Evolutionary conservation across 2,797 vertebrate genomes (phyloP), one percentile per base, ranked within the genome.

Genomic region (Loris lydekkerianus): DNA sequence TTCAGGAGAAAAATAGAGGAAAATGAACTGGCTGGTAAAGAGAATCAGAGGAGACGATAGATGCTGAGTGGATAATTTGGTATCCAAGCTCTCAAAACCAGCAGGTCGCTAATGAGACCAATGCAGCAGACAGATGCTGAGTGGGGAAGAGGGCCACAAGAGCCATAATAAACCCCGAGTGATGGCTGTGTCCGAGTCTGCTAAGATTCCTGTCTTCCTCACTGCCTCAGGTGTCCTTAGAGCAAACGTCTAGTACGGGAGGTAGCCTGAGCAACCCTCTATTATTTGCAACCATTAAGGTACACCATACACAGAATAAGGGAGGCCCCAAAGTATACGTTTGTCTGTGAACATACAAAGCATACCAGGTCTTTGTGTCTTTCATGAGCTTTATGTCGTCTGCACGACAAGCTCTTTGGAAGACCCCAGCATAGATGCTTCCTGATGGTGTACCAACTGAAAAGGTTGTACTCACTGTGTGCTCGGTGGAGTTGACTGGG

Each of bases 381-480:
- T 73, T 77, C 46, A 53, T 15, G 25, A 91, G 27, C 17, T 84
- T 60, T 40, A 65, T 61, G 65, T 49, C 37, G 20, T 9, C 49
- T 53, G 25, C 9, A 17, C 6, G 53, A 46, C 29, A 69, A 61
- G 2, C 4, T 73, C 8, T 31, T 34, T 46, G 34, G 34, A 67
- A 34, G n/a, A 23, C 77, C 14, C 10, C 0, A 23, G 21, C 9
- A 21, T 1, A 23, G 78, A 75, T 18, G 49, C 10, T n/a, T 14
- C 53, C 18, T 21, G 53, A 81, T 3, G 21, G 15, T 20, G 15
- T 7, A 11, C 31, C 10, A 17, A 56, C 13, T 65, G 49, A 69
- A 87, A 95, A 97, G 43, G 27, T 20, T 49, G 2, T 75, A 98
- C 99, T 99, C 98, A 99, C 99, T 98, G 89, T 99, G 97, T 0